phyloP scores from a whole-genome alignment of 2,113 vertebrate species.

The Meriones unguiculatus region DNA sequence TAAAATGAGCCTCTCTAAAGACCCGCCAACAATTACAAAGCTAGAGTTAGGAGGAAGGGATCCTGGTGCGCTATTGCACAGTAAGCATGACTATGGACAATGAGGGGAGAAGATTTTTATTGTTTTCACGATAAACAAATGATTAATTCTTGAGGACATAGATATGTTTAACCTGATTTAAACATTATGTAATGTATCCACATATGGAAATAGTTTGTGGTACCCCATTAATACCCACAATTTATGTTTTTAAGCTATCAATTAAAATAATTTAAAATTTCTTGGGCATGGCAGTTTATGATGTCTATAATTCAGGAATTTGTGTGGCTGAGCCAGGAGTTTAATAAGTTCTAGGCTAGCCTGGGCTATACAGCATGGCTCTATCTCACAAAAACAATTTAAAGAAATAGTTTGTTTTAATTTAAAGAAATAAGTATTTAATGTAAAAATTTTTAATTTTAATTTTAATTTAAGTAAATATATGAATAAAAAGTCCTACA shows the following conservation, averaged over 20 bases:
- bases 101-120: not conserved
- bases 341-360: not conserved
- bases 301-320: not conserved
- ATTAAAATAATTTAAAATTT: not conserved
- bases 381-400: not conserved
- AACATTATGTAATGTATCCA: not conserved
- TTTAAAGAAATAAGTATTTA: not conserved
- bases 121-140: not conserved
- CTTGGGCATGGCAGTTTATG: not conserved
- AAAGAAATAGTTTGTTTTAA: not conserved
- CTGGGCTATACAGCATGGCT: not conserved
- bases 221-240: not conserved
- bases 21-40: not conserved
- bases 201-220: not conserved
- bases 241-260: not conserved
- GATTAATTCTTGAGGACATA: not conserved
- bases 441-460: not conserved
- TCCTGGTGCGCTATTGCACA: not conserved
- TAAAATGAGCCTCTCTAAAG: not conserved
- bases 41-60: not conserved
- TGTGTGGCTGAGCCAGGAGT: not conserved
- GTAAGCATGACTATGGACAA: not conserved
- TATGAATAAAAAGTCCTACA: not conserved
- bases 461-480: not conserved
- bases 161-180: not conserved